phyloP scores from a whole-genome alignment of 2,888 invertebrate species.

The Drosophila neutralis region DNA sequence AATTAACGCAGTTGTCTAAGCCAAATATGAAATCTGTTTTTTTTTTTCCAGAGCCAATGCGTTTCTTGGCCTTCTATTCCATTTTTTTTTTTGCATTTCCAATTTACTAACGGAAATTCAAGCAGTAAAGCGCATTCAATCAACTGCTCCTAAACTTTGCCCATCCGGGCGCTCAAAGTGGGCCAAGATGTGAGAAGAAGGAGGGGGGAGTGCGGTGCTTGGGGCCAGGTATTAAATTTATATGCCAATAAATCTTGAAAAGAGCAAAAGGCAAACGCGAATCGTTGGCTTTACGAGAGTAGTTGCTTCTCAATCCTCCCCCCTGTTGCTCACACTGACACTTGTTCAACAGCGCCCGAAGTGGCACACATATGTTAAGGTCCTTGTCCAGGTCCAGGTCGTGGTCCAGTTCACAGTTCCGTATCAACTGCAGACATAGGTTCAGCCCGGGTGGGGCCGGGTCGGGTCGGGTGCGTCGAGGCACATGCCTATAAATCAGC shows the following conservation, averaged over 20 bases:
- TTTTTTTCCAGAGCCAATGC: slow-evolving; percentile 1
- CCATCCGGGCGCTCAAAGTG: slow-evolving; percentile 38
- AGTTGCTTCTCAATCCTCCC: slow-evolving; percentile 27
- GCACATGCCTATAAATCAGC: slow-evolving; percentile 67
- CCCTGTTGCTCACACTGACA: slow-evolving; percentile 22
- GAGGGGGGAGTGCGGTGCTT: not conserved
- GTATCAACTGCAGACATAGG: slow-evolving; percentile 11
- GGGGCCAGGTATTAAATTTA: slow-evolving; percentile 67
- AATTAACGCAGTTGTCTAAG: slow-evolving; percentile 57
- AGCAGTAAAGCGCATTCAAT: slow-evolving; percentile 76
- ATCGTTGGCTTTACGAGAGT: slow-evolving; percentile 52
- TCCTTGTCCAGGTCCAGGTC: slow-evolving; percentile 10
- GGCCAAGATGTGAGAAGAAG: not conserved
- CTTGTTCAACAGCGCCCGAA: slow-evolving; percentile 64
- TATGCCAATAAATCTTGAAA: slow-evolving; percentile 75
- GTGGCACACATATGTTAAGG: slow-evolving; percentile 36
- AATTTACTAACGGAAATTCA: slow-evolving; percentile 79
- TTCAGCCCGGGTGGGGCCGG: not conserved
- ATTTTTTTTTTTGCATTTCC: slow-evolving; percentile 47
- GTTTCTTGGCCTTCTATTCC: slow-evolving; percentile 11
- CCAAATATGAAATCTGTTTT: slow-evolving; percentile 42
- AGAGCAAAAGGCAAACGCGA: slow-evolving; percentile 72
- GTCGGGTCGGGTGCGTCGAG: slow-evolving; percentile 29
- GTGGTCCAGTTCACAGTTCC: slow-evolving; percentile 23
- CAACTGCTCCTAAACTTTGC: slow-evolving; percentile 70